These are phyloP conservation scores for Aradus depressus DNA, from an alignment of 2,888 invertebrate species.

Conservation along the genomic window DNA sequence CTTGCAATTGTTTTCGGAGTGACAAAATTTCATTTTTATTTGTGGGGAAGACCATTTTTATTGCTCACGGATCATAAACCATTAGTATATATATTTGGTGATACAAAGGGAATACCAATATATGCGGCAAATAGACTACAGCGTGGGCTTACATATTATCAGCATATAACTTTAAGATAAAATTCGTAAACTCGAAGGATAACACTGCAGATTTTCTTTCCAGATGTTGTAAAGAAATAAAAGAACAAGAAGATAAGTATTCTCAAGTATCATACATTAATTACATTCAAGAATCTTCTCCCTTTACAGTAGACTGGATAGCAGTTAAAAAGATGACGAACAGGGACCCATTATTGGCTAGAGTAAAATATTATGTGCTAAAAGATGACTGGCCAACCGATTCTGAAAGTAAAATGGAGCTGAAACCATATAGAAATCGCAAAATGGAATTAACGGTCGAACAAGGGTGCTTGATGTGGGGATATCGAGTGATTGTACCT, in stretches of 20 bases:
- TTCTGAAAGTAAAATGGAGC: slow-evolving; percentile 1
- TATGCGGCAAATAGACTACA: slow-evolving; percentile 19
- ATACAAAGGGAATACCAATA: slow-evolving; percentile 12
- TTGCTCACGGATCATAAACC: slow-evolving; percentile 10
- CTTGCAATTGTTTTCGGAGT: slow-evolving; percentile 13
- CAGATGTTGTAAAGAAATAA: background rate
- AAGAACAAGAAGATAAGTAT: background rate
- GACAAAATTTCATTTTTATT: slow-evolving; percentile 8
- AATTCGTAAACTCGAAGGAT: slow-evolving; percentile 11
- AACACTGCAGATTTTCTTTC: slow-evolving; percentile 17
- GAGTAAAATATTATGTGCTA: background rate
- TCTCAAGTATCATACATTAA: background rate
- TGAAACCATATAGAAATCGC: slow-evolving; percentile 6
- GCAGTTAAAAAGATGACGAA: slow-evolving; percentile 16
- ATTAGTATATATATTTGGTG: slow-evolving; percentile 15
- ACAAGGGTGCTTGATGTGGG: slow-evolving; percentile 17
- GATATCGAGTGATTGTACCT: slow-evolving; percentile 19
- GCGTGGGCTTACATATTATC: slow-evolving; percentile 16
- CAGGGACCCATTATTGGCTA: slow-evolving; percentile 8
- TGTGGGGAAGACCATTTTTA: background rate
- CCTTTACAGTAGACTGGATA: slow-evolving; percentile 35
- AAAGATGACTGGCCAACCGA: background rate
- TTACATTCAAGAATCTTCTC: slow-evolving; percentile 14
- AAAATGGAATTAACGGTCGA: slow-evolving; percentile 12
- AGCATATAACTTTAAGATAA: slow-evolving; percentile 4